A percentile compares a stretch with the other conserved stretches of the same genome.
Evolutionary conservation across 2,888 invertebrate species (phyloP).

Genomic region (Drosophila kambysellisi): DNA sequence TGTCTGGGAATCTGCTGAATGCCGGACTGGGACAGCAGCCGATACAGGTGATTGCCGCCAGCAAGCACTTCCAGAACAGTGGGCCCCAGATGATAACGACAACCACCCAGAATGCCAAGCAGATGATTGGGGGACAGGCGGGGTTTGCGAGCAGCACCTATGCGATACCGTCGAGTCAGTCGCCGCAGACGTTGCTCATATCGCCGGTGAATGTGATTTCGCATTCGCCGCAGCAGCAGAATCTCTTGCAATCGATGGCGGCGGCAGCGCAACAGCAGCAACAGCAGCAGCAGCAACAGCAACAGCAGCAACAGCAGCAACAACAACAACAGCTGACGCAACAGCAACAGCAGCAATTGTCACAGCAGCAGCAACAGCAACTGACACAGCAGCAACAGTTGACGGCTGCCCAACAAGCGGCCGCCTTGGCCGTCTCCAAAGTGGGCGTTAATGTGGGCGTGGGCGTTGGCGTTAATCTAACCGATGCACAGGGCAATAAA

Average conservation of each 20-base stretch:
- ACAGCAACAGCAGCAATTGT: conserved; percentile 56
- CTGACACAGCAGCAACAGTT: conserved; percentile 56
- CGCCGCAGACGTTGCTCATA: conserved; percentile 92
- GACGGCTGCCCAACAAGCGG: conserved; percentile 62
- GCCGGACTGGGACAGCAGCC: conserved; percentile 84
- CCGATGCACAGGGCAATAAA: conserved; percentile 81
- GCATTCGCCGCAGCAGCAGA: conserved; percentile 84
- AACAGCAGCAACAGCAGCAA: conserved; percentile 64
- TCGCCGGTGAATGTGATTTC: conserved; percentile 85
- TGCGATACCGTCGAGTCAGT: conserved; percentile 91
- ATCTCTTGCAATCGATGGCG: conserved; percentile 83
- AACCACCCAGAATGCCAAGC: conserved; percentile 88
- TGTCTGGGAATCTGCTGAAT: conserved; percentile 92
- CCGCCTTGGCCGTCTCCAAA: conserved; percentile 46
- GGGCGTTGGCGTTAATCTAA: conserved; percentile 13
- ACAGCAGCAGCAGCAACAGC: conserved; percentile 75
- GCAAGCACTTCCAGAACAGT: conserved; percentile 93
- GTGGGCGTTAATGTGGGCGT: conserved; percentile 39
- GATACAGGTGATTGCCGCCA: conserved; percentile 90
- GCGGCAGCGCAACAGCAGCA: conserved; percentile 76
- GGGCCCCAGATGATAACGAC: conserved; percentile 94
- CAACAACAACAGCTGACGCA: conserved; percentile 57
- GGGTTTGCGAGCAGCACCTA: conserved; percentile 87
- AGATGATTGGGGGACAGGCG: conserved; percentile 86
- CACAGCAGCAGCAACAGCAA: conserved; percentile 49